Evolutionary conservation across 2,797 vertebrate species (phyloP).

Genomic region (Margarornis squamiger): DNA sequence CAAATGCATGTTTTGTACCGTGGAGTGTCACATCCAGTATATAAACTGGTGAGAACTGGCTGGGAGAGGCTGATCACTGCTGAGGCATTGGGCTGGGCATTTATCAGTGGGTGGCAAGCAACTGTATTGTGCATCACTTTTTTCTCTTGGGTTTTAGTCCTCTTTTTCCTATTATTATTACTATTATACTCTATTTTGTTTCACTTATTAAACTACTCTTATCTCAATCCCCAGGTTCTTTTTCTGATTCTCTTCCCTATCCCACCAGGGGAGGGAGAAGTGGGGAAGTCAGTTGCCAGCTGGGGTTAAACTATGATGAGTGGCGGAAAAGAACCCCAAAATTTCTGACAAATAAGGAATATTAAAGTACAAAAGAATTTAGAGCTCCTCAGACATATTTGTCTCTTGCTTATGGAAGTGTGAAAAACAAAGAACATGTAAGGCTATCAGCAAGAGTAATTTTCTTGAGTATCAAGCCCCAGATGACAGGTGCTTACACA

Average conservation of each 20-base stretch:
- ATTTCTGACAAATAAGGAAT: neutral
- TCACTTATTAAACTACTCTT: neutral
- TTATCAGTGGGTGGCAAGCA: neutral
- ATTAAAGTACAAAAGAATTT: neutral
- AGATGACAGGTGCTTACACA: neutral
- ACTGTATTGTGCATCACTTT: neutral
- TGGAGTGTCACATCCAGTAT: neutral
- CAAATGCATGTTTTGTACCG: neutral
- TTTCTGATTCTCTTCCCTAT: neutral
- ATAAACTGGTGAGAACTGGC: neutral
- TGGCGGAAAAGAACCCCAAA: accelerated
- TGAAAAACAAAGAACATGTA: neutral
- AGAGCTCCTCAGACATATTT: neutral
- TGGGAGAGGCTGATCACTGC: neutral
- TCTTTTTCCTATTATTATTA: neutral
- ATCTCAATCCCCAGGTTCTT: neutral
- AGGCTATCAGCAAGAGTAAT: neutral
- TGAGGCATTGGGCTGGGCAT: neutral
- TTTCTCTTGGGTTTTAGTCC: neutral
- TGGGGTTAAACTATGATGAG: neutral
- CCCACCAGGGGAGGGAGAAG: neutral
- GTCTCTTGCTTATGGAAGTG: neutral
- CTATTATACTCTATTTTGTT: neutral
- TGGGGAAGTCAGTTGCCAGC: neutral
- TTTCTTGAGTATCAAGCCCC: neutral